Conservation (phyloP, 1,140 invertebrate species). For the Melipona quadrifasciata region DNA sequence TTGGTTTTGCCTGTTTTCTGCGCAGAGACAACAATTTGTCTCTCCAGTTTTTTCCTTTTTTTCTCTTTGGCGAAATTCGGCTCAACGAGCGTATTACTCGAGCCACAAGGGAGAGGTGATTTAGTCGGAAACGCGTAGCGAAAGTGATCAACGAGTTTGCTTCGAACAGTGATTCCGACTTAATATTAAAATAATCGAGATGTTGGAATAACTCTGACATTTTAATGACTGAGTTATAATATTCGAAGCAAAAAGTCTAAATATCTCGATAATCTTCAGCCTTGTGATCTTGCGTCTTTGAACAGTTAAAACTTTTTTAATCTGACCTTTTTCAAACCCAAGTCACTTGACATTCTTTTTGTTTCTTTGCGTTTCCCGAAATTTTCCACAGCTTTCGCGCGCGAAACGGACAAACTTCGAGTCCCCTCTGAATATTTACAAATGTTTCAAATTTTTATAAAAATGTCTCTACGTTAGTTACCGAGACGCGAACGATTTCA, state of each 20-base stretch:
- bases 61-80: background rate
- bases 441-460: too few species aligned
- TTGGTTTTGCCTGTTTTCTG: background rate
- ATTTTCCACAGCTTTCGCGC: too few species aligned
- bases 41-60: background rate
- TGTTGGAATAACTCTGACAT: background rate
- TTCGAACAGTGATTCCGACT: background rate
- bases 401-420: too few species aligned
- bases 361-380: too few species aligned
- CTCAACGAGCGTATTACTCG: background rate
- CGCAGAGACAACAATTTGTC: background rate
- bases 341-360: too few species aligned
- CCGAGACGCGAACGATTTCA: background rate
- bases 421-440: too few species aligned
- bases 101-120: background rate
- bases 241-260: background rate
- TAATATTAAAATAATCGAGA: background rate
- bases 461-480: too few species aligned
- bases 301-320: too few species aligned
- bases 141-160: background rate
- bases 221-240: background rate
- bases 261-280: too few species aligned
- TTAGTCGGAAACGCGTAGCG: background rate
- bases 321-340: too few species aligned
- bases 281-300: too few species aligned